phyloP scores from a whole-genome alignment of 2,797 vertebrate genomes.

The Chloroceryle amazona region DNA sequence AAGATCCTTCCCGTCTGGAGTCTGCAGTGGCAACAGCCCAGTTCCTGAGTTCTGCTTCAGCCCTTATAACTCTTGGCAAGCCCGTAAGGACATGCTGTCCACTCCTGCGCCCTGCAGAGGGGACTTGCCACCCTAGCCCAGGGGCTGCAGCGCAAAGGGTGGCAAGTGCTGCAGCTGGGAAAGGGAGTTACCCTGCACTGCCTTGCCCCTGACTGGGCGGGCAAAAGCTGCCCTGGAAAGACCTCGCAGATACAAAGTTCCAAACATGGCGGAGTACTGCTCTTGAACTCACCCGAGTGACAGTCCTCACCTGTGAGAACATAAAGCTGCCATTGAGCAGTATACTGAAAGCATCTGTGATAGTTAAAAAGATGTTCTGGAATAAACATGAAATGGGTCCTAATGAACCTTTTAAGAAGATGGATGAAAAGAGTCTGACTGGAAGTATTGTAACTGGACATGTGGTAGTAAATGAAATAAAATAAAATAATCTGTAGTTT shows the following conservation, averaged over 20 bases:
- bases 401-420: background rate
- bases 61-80: background rate
- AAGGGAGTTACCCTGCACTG: background rate
- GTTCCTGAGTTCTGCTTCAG: background rate
- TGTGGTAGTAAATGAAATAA: background rate
- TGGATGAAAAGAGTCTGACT: background rate
- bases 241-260: background rate
- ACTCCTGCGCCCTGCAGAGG: accelerated
- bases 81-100: accelerated
- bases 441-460: background rate
- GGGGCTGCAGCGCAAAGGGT: accelerated
- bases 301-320: background rate
- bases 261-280: accelerated
- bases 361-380: background rate
- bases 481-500: background rate
- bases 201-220: accelerated
- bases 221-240: background rate
- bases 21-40: background rate
- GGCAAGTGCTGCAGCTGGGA: background rate
- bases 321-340: background rate
- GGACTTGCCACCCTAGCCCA: accelerated
- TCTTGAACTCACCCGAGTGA: background rate
- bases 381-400: background rate
- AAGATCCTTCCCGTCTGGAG: background rate
- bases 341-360: accelerated